A percentile compares a stretch with the other conserved stretches of the same genome.
phyloP scores from a whole-genome alignment of 2,888 invertebrate species.

The Lithophane semibrunnea region DNA sequence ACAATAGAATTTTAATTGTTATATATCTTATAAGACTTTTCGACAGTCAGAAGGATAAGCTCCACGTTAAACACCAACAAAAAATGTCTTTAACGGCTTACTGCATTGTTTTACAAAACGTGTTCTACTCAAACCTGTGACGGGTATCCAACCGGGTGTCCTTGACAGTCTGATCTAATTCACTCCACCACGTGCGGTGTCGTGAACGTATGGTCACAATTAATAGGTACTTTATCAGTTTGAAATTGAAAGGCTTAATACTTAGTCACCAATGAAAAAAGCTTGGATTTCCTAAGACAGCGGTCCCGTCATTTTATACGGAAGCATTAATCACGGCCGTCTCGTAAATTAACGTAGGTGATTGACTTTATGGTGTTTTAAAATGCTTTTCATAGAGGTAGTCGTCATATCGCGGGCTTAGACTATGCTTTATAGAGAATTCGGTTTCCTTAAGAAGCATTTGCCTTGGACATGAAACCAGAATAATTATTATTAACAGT shows the following conservation, averaged over 20 bases:
- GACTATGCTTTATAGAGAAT: not conserved
- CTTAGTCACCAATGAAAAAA: slow-evolving; percentile 25
- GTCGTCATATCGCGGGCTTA: not conserved
- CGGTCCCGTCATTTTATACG: not conserved
- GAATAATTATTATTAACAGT: not conserved
- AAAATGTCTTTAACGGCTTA: slow-evolving; percentile 42
- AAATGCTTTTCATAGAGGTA: too few species aligned
- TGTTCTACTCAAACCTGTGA: slow-evolving; percentile 42
- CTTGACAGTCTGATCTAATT: slow-evolving; percentile 61
- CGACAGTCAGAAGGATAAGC: too few species aligned
- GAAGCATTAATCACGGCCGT: too few species aligned
- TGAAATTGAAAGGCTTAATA: slow-evolving; percentile 45
- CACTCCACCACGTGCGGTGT: slow-evolving; percentile 50
- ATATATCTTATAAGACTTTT: too few species aligned
- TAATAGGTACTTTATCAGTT: slow-evolving; percentile 17
- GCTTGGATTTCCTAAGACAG: not conserved
- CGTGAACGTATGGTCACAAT: slow-evolving; percentile 43
- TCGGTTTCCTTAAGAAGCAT: too few species aligned
- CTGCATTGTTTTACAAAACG: slow-evolving; percentile 53
- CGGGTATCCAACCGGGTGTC: slow-evolving; percentile 46
- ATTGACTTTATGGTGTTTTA: not conserved
- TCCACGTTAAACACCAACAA: slow-evolving; percentile 15
- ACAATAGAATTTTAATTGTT: too few species aligned
- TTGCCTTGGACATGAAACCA: not conserved
- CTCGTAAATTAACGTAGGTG: not conserved